Conservation (phyloP, 2,113 vertebrate genomes). For the Cromileptes altivelis region DNA sequence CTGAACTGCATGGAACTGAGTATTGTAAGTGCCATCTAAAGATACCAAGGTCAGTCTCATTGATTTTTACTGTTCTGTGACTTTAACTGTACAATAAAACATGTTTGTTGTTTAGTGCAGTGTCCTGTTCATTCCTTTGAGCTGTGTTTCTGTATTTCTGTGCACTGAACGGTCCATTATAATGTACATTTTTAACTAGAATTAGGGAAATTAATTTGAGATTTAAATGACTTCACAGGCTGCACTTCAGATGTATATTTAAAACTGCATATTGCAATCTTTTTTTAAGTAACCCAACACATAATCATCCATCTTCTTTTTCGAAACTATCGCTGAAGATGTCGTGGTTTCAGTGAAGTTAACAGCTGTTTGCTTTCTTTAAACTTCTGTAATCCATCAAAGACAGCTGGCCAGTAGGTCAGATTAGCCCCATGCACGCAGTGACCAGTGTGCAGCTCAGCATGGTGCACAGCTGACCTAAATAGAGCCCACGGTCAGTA, state of each 20-base stretch:
- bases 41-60: too few relatives aligned
- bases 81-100: too few relatives aligned
- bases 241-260: too few relatives aligned
- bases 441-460: constrained; percentile 39
- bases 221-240: too few relatives aligned
- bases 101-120: too few relatives aligned
- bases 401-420: constrained; percentile 55
- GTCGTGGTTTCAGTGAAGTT: constrained; percentile 24
- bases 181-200: rapidly evolving
- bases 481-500: constrained; percentile 21
- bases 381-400: constrained; percentile 53
- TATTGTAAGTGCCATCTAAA: too few relatives aligned
- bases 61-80: too few relatives aligned
- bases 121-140: too few relatives aligned
- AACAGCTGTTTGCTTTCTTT: constrained; percentile 48
- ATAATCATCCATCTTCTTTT: background rate
- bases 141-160: too few relatives aligned
- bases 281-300: background rate
- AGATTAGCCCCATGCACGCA: constrained; percentile 52
- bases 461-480: constrained; percentile 48
- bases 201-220: too few relatives aligned
- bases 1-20: too few relatives aligned
- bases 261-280: background rate
- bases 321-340: background rate
- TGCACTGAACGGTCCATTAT: too few relatives aligned